A percentile compares a stretch with the other conserved stretches of the same genome.
Evolutionary conservation across 1,140 invertebrate species (phyloP).

Genomic region (Macrobrachium rosenbergii): DNA sequence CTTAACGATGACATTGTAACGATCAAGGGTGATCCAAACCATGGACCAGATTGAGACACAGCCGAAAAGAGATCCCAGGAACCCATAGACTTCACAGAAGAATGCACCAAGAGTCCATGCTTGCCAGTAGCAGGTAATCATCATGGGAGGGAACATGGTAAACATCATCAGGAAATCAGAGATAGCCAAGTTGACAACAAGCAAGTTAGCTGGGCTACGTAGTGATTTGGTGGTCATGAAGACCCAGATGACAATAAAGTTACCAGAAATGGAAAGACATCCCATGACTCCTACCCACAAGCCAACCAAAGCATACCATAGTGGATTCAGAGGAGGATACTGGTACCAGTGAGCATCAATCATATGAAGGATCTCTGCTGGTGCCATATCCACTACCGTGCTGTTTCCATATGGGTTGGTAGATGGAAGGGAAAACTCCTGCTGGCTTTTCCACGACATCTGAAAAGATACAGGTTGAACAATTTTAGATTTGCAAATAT

Average conservation of each 20-base stretch:
- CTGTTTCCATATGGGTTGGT: constrained; percentile 4
- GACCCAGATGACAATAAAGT: not conserved
- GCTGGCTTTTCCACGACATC: too few species aligned
- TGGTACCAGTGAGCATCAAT: constrained; percentile 11
- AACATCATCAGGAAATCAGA: constrained; percentile 5
- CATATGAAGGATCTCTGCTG: not conserved
- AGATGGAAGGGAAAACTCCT: too few species aligned
- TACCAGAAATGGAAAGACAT: not conserved
- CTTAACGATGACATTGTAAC: constrained; percentile 15
- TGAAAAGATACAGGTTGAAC: too few species aligned
- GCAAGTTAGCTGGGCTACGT: not conserved
- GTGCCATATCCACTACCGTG: not conserved
- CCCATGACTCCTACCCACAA: not conserved
- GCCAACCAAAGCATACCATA: not conserved
- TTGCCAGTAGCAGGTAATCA: not conserved
- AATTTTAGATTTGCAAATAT: too few species aligned
- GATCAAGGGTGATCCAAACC: not conserved
- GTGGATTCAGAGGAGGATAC: not conserved
- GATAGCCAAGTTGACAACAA: not conserved
- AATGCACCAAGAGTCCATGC: not conserved
- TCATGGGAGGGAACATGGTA: not conserved
- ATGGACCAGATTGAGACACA: constrained; percentile 3
- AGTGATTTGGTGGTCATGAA: not conserved
- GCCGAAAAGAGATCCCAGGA: not conserved
- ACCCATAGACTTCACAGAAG: not conserved